Conservation (phyloP, 2,888 invertebrate species). For the Lasioglossum lativentre region DNA sequence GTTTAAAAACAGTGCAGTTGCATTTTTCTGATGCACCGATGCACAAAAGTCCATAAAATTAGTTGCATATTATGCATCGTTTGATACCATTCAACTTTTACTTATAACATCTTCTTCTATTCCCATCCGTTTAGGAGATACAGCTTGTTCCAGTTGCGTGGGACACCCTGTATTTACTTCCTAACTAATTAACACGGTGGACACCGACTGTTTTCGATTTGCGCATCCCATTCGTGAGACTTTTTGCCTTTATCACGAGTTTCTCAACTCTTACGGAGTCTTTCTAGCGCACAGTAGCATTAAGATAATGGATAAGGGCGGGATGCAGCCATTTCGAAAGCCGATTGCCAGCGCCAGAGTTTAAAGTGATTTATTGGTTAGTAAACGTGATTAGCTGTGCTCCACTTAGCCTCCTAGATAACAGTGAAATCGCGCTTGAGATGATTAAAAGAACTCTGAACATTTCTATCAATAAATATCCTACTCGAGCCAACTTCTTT, state of each 20-base stretch:
- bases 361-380: neutral
- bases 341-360: neutral
- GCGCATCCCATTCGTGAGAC: too few relatives aligned
- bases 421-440: neutral
- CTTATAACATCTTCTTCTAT: too few relatives aligned
- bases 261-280: neutral
- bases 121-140: too few relatives aligned
- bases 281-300: neutral
- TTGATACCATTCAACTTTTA: too few relatives aligned
- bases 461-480: constrained; percentile 4
- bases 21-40: too few relatives aligned
- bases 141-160: too few relatives aligned
- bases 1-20: too few relatives aligned
- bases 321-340: constrained; percentile 4
- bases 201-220: neutral
- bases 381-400: neutral
- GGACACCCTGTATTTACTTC: too few relatives aligned
- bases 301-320: neutral
- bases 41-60: too few relatives aligned
- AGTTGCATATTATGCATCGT: too few relatives aligned
- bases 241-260: too few relatives aligned
- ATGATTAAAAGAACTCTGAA: neutral
- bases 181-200: neutral
- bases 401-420: neutral
- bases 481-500: neutral